These are phyloP conservation scores for Oscheius sp. DNA, from an alignment of 2,888 invertebrate genomes.

Conservation along the genomic window DNA sequence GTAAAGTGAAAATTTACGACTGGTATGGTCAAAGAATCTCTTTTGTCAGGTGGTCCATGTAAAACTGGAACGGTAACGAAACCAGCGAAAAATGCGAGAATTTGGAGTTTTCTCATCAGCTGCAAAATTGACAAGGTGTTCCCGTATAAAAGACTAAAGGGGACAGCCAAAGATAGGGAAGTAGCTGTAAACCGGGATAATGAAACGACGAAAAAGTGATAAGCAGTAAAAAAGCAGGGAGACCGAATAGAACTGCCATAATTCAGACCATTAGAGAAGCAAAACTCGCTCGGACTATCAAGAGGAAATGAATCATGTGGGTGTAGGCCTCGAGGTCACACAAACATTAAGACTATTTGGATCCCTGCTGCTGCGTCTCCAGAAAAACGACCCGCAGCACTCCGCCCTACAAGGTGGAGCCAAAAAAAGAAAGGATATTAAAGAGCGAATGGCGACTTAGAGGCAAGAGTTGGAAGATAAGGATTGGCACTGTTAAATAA, in stretches of 20 bases:
- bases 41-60: no score
- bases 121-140: no score
- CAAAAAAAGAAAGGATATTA: not conserved
- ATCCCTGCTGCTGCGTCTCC: not conserved
- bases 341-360: constrained; percentile 24
- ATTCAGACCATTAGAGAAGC: not conserved
- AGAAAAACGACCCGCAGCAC: not conserved
- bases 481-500: constrained; percentile 14
- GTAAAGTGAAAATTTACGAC: no score
- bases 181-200: constrained; percentile 10
- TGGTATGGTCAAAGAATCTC: no score
- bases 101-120: no score
- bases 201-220: not conserved
- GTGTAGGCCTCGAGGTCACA: constrained; percentile 33
- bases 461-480: constrained; percentile 12
- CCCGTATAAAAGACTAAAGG: no score
- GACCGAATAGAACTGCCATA: not conserved
- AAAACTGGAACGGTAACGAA: no score
- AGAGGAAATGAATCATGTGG: constrained; percentile 33
- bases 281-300: constrained; percentile 29
- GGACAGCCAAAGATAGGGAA: not conserved
- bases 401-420: not conserved
- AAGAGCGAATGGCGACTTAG: constrained; percentile 4
- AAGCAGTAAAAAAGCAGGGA: no score
- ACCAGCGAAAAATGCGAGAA: no score